phyloP scores from a whole-genome alignment of 2,113 vertebrate species.

The Callithrix jacchus region DNA sequence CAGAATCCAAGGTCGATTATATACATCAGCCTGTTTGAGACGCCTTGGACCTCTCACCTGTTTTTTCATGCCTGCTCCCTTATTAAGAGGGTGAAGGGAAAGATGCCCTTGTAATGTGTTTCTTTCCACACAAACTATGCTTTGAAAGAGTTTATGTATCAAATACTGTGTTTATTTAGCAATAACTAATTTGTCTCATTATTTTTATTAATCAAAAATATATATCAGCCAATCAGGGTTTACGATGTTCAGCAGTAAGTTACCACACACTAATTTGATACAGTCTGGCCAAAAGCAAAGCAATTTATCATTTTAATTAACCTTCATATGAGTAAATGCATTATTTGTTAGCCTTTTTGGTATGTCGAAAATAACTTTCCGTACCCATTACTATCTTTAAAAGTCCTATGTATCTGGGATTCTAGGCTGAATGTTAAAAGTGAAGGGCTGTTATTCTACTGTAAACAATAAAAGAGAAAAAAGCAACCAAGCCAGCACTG shows the following conservation, averaged over 20 bases:
- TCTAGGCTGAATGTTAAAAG: neutral
- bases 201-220: constrained; percentile 55
- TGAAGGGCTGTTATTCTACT: neutral
- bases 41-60: neutral
- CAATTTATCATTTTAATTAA: constrained; percentile 65
- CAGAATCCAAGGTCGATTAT: constrained; percentile 9
- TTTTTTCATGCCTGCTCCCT: neutral
- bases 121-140: neutral
- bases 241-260: neutral
- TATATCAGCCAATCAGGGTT: constrained; percentile 38
- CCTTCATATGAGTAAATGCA: constrained; percentile 20
- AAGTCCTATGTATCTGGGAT: neutral
- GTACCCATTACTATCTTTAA: constrained; percentile 8
- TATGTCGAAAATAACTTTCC: constrained; percentile 19
- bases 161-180: constrained; percentile 1
- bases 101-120: neutral
- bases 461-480: neutral
- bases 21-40: neutral
- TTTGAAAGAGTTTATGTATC: neutral
- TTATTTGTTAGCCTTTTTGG: constrained; percentile 20
- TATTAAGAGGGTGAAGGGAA: neutral
- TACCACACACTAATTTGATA: constrained; percentile 33
- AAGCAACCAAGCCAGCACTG: neutral
- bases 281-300: constrained; percentile 41
- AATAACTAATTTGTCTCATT: constrained; percentile 42